Evolutionary conservation across 2,888 invertebrate species (phyloP).

Genomic region (Drosophila macrospina): DNA sequence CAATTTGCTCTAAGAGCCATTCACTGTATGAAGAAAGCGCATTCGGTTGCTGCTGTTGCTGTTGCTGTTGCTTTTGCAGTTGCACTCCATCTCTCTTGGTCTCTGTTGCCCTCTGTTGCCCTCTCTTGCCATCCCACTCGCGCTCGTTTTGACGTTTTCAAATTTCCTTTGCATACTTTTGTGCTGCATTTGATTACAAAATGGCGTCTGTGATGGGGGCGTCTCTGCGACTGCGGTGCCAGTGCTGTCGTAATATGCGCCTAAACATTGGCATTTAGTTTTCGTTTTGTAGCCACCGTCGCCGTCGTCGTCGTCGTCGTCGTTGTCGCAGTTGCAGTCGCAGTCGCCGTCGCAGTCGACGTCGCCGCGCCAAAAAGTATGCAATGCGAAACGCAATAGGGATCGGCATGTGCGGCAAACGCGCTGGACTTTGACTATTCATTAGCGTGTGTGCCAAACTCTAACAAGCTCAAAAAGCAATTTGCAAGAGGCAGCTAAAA

Average conservation of each 20-base stretch:
- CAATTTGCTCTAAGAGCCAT: too few species aligned
- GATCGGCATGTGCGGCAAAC: constrained; percentile 29
- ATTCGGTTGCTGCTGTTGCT: constrained; percentile 7
- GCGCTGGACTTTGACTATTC: constrained; percentile 54
- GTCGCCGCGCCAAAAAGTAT: constrained; percentile 50
- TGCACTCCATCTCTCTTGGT: neutral
- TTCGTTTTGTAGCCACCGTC: constrained; percentile 58
- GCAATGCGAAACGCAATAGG: constrained; percentile 60
- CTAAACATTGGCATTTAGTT: constrained; percentile 76
- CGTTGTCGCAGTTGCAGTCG: constrained; percentile 8
- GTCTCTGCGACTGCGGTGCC: constrained; percentile 10
- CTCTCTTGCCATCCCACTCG: neutral
- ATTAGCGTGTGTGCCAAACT: constrained; percentile 65
- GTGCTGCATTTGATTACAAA: constrained; percentile 79
- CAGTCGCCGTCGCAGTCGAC: constrained; percentile 6
- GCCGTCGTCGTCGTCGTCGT: neutral
- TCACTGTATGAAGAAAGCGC: constrained; percentile 49
- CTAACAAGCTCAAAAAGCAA: constrained; percentile 81
- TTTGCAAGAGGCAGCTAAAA: constrained; percentile 71
- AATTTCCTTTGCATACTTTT: constrained; percentile 65
- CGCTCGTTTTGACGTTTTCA: constrained; percentile 24
- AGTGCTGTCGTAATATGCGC: constrained; percentile 68
- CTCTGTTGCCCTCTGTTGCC: neutral
- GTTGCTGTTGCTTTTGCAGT: neutral
- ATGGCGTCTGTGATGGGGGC: constrained; percentile 54